Evolutionary conservation across 2,888 invertebrate genomes (phyloP), one percentile per base, ranked within the genome.

Genomic region (Agrotis clavis): DNA sequence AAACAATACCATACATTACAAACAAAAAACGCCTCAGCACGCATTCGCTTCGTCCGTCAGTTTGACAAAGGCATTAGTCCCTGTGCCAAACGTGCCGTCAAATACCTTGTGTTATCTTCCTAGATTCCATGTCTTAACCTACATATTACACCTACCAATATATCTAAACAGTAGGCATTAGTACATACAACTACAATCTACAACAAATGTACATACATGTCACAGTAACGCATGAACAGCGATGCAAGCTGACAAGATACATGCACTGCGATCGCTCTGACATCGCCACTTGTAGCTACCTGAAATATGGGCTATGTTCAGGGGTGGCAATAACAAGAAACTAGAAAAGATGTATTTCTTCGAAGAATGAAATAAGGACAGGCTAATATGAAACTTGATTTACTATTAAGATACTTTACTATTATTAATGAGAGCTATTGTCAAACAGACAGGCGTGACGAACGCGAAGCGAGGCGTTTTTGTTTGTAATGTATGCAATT

Each of bases 201-300:
- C 5, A 13, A 41, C 9, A 41, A n/a, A n/a, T 41, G 41, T 41
- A 41, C 1, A 19, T 51, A 18, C 19, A 53, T 14, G 48, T 50
- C 53, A 63, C 48, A 51, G 50, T 48, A 25, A 45, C 62, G 54
- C 57, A 68, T 59, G 61, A 66, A 56, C 50, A 68, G 45, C 47
- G 30, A 71, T 25, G 30, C 59, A 48, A 77, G 54, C 14, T 67
- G 79, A 70, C 77, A 81, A 79, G 79, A 70, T 61, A 59, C 67
- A 71, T 82, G 72, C 62, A 45, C 13, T 71, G 21, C 57, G 47
- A 65, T 77, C 50, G 57, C 30, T 65, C 25, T 57, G 53, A 78
- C 71, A 66, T 68, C 51, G 51, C 61, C 79, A 82, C 79, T 78
- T 79, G 72, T 76, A 57, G 67, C 77, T 19, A 60, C 72, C 41